phyloP scores from a whole-genome alignment of 2,797 vertebrate genomes.

The Enoplosus armatus region DNA sequence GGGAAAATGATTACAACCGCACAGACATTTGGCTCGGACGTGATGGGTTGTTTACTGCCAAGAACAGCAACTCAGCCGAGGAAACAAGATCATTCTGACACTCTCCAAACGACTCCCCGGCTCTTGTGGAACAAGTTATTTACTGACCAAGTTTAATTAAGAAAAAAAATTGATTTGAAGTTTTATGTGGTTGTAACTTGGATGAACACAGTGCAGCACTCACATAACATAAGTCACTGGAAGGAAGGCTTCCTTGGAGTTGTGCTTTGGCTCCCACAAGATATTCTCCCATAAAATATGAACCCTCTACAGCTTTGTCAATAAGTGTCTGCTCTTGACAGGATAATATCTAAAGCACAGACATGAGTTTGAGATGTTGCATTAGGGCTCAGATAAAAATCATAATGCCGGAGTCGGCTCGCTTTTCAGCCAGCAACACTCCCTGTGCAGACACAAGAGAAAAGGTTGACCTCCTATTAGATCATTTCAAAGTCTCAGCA shows the following conservation, averaged over 20 bases:
- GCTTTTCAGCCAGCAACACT: slow-evolving; percentile 8
- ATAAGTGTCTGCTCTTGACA: slow-evolving; percentile 20
- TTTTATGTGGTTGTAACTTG: slow-evolving; percentile 52
- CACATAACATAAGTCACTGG: slow-evolving; percentile 29
- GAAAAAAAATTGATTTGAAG: slow-evolving; percentile 53
- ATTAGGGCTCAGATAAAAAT: slow-evolving; percentile 26
- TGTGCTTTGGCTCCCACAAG: slow-evolving; percentile 10
- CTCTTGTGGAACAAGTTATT: slow-evolving; percentile 51
- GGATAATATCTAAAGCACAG: slow-evolving; percentile 38
- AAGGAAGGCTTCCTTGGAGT: slow-evolving; percentile 8
- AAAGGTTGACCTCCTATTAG: slow-evolving; percentile 7
- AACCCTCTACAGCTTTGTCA: slow-evolving; percentile 29
- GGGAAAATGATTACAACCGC: slow-evolving; percentile 59
- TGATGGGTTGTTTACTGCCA: slow-evolving; percentile 67
- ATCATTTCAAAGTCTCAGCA: slow-evolving; percentile 15
- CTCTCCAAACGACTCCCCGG: slow-evolving; percentile 45
- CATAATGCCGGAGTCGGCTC: slow-evolving; percentile 4
- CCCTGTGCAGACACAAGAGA: background rate
- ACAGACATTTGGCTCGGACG: slow-evolving; percentile 68
- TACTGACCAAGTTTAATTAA: slow-evolving; percentile 59
- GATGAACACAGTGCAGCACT: slow-evolving; percentile 13
- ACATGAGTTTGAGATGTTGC: slow-evolving; percentile 3
- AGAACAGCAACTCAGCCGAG: slow-evolving; percentile 69
- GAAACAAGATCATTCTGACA: slow-evolving; percentile 69
- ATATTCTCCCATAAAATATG: slow-evolving; percentile 33